Percentiles rank a stretch among this genome's conserved stretches.
phyloP scores from a whole-genome alignment of 2,797 vertebrate species.

The Spea hammondii region DNA sequence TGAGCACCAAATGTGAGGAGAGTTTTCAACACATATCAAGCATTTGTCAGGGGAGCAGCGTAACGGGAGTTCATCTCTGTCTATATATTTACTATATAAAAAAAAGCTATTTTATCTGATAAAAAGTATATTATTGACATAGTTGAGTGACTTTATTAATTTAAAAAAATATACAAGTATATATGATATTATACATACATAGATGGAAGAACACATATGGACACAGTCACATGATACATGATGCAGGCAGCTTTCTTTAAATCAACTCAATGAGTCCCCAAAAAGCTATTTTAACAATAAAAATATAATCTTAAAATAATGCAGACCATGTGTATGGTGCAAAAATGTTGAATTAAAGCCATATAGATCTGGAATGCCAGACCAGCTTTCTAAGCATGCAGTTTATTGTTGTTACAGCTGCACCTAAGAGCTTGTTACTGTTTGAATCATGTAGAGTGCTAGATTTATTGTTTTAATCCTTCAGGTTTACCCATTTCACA shows the following conservation, averaged over 20 bases:
- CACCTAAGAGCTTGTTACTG: slow-evolving; percentile 39
- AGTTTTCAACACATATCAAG: too few species aligned
- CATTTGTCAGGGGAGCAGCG: too few species aligned
- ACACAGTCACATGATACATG: slow-evolving; percentile 37
- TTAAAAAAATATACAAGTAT: slow-evolving; percentile 12
- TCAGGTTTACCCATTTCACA: too few species aligned
- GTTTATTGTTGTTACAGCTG: slow-evolving; percentile 50
- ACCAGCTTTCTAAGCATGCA: slow-evolving; percentile 24
- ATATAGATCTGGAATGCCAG: slow-evolving; percentile 50
- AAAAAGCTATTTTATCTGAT: too few species aligned
- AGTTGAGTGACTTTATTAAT: too few species aligned
- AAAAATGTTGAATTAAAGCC: slow-evolving; percentile 50
- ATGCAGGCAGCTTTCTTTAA: slow-evolving; percentile 48
- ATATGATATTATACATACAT: slow-evolving; percentile 13
- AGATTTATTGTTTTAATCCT: slow-evolving; percentile 18
- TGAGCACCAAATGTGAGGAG: too few species aligned
- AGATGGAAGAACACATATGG: slow-evolving; percentile 38
- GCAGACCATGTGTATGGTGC: slow-evolving; percentile 43
- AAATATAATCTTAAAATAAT: slow-evolving; percentile 52
- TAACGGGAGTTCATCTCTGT: too few species aligned
- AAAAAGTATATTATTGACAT: too few species aligned
- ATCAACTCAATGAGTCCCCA: slow-evolving; percentile 52
- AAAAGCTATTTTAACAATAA: slow-evolving; percentile 53
- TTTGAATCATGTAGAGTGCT: slow-evolving; percentile 34
- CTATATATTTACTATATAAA: too few species aligned